Evolutionary conservation across 2,113 vertebrate species (phyloP).

Genomic region (Ailurus styani): DNA sequence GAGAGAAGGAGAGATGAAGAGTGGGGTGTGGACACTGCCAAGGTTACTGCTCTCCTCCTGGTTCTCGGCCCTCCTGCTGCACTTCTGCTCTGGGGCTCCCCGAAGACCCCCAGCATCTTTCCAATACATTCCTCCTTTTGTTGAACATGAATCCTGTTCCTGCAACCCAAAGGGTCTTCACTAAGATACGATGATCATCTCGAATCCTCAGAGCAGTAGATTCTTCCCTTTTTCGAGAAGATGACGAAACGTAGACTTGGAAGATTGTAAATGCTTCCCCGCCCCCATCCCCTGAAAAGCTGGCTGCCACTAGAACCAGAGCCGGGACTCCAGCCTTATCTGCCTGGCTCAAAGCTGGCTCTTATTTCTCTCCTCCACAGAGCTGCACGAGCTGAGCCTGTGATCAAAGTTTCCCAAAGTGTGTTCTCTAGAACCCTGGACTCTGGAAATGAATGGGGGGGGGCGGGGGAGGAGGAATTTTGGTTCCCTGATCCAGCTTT

Average conservation of each 20-base stretch:
- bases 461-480: fast-evolving
- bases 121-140: not conserved
- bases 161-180: not conserved
- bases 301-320: not conserved
- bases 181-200: not conserved
- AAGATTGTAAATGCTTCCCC: not conserved
- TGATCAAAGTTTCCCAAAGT: not conserved
- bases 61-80: too few relatives aligned
- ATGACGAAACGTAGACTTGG: not conserved
- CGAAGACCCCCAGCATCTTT: not conserved
- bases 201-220: not conserved
- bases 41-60: not conserved
- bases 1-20: not conserved
- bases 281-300: not conserved
- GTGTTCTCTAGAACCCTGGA: not conserved
- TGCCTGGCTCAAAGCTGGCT: fast-evolving
- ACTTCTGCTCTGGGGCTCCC: fast-evolving
- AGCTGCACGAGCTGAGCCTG: not conserved
- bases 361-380: not conserved
- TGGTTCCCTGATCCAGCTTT: not conserved
- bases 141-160: not conserved
- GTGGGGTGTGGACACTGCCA: not conserved
- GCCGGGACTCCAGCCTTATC: not conserved
- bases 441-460: not conserved
- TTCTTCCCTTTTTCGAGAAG: not conserved